Conservation (phyloP, 1,140 invertebrate species). For the Aphelenchoides besseyi region DNA sequence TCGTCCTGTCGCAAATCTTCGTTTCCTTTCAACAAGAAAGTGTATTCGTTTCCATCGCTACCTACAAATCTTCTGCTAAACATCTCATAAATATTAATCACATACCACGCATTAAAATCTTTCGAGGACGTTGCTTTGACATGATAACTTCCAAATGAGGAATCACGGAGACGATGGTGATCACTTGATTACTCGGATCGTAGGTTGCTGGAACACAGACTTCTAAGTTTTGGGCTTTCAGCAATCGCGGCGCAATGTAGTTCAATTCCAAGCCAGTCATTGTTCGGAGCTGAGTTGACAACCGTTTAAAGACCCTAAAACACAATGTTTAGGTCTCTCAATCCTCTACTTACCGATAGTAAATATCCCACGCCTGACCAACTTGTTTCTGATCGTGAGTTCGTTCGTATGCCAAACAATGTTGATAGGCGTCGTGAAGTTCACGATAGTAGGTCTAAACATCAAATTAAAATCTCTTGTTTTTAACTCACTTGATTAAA, state of each 20-base stretch:
- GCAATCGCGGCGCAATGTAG: slow-evolving; percentile 87
- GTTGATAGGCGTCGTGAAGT: slow-evolving; percentile 85
- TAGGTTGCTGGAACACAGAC: slow-evolving; percentile 91
- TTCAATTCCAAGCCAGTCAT: slow-evolving; percentile 73
- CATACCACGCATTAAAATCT: slow-evolving; percentile 80
- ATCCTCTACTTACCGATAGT: too few species aligned
- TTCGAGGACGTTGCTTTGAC: slow-evolving; percentile 92
- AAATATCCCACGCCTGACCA: slow-evolving; percentile 85
- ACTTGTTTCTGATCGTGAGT: slow-evolving; percentile 78
- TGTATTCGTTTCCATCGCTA: slow-evolving; percentile 78
- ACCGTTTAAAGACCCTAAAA: slow-evolving; percentile 85
- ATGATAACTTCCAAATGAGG: slow-evolving; percentile 83
- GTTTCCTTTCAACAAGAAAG: slow-evolving; percentile 97
- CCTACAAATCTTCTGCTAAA: slow-evolving; percentile 22
- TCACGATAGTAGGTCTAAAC: slow-evolving; percentile 80
- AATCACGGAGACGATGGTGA: slow-evolving; percentile 83
- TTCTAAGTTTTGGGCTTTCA: slow-evolving; percentile 83
- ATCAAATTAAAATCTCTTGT: background rate
- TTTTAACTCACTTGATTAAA: slow-evolving; percentile 74
- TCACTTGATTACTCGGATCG: slow-evolving; percentile 69
- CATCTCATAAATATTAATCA: background rate
- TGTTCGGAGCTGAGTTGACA: slow-evolving; percentile 86
- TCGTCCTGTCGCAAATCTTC: slow-evolving; percentile 96
- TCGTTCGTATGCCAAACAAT: slow-evolving; percentile 80
- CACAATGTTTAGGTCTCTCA: background rate